Evolutionary conservation across 2,888 invertebrate genomes (phyloP).

Genomic region (Sycophila texana): DNA sequence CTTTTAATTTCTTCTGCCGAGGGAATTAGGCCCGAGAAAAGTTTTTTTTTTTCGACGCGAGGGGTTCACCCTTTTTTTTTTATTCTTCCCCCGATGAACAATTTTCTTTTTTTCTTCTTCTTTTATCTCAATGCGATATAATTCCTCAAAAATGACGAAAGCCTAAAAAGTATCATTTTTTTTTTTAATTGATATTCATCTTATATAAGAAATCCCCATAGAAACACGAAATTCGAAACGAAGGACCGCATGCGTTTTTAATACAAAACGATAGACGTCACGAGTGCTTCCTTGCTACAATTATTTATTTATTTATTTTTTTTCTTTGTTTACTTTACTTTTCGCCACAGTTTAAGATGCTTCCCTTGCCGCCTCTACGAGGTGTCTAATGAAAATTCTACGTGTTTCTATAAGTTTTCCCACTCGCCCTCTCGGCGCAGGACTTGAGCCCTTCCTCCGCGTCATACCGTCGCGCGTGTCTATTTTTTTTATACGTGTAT

Average conservation of each 20-base stretch:
- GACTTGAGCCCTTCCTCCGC: slow-evolving; percentile 12
- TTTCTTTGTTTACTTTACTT: neutral
- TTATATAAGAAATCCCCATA: slow-evolving; percentile 28
- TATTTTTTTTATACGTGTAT: slow-evolving; percentile 20
- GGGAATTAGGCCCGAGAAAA: slow-evolving; percentile 51
- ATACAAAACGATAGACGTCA: slow-evolving; percentile 41
- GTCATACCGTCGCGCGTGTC: neutral
- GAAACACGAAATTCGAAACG: slow-evolving; percentile 47
- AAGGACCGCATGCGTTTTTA: slow-evolving; percentile 26
- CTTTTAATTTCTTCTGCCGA: neutral
- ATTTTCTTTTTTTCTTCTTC: slow-evolving; percentile 12
- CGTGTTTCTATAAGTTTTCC: slow-evolving; percentile 47
- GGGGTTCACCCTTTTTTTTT: neutral
- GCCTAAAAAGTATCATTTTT: slow-evolving; percentile 27
- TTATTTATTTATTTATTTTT: too few species aligned
- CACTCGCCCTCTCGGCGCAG: neutral
- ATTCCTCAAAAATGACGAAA: slow-evolving; percentile 36
- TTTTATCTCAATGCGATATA: slow-evolving; percentile 22
- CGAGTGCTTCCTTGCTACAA: neutral
- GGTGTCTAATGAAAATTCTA: slow-evolving; percentile 23
- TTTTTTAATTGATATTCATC: neutral
- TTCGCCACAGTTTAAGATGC: neutral
- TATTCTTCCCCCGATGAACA: slow-evolving; percentile 5
- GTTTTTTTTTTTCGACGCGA: neutral
- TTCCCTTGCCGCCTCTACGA: slow-evolving; percentile 15